Percentiles rank a stretch among this genome's conserved stretches.
phyloP scores from a whole-genome alignment of 2,888 invertebrate genomes.

The Stenurella melanura region DNA sequence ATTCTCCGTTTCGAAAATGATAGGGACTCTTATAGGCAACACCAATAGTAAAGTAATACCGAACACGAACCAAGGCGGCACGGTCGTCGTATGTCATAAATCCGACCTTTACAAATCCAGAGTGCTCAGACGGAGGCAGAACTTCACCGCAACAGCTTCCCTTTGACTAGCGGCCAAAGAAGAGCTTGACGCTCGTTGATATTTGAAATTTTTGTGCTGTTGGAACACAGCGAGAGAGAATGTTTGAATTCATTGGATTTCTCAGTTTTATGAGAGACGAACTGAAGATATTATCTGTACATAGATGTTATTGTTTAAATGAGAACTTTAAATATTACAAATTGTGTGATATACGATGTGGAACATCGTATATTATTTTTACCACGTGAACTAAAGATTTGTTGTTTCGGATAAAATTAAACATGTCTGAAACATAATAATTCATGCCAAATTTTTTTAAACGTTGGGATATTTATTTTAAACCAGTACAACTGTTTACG shows the following conservation, averaged over 20 bases:
- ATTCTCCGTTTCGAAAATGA: conserved; percentile 87
- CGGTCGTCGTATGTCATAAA: conserved; percentile 78
- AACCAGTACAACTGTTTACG: conserved; percentile 15
- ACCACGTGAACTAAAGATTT: conserved; percentile 3
- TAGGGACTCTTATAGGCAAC: conserved; percentile 82
- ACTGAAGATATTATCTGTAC: conserved; percentile 32
- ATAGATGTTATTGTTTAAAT: conserved; percentile 33
- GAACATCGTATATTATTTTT: conserved; percentile 4
- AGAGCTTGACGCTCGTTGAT: conserved; percentile 65
- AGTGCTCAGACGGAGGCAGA: conserved; percentile 76
- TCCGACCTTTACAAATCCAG: conserved; percentile 77
- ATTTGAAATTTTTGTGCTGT: conserved; percentile 24
- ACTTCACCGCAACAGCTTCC: conserved; percentile 79
- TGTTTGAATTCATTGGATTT: conserved; percentile 48
- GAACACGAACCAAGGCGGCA: conserved; percentile 75
- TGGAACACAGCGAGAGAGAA: conserved; percentile 24
- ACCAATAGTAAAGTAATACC: conserved; percentile 69
- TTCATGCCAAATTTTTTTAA: conserved; percentile 20
- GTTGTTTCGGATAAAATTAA: conserved; percentile 25
- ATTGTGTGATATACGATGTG: conserved; percentile 17
- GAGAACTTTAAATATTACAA: conserved; percentile 13
- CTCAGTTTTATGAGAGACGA: conserved; percentile 69
- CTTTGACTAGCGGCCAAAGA: conserved; percentile 77
- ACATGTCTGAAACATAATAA: conserved; percentile 9
- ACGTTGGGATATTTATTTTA: conserved; percentile 23